Conservation (phyloP, 2,113 vertebrate species). For the Gymnarchus niloticus region DNA sequence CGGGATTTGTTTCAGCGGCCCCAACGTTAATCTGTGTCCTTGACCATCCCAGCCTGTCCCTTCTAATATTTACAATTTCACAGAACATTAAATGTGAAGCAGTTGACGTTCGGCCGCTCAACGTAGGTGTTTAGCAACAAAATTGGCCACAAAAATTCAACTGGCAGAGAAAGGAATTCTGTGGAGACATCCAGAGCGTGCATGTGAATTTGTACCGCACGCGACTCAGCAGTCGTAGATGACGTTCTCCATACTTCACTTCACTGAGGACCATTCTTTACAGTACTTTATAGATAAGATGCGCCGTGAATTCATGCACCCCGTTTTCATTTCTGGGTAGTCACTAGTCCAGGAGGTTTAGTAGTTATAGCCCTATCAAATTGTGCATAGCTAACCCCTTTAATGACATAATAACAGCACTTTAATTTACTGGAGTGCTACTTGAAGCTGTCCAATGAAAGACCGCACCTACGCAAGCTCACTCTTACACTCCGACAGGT, state of each 20-base stretch:
- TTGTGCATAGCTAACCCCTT: neutral
- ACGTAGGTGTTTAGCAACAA: neutral
- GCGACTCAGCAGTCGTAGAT: neutral
- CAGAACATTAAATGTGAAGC: neutral
- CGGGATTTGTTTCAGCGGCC: neutral
- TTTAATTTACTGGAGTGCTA: neutral
- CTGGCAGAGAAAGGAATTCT: no score
- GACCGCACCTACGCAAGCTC: neutral
- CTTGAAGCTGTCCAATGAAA: slow-evolving; percentile 1
- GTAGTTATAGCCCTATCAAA: neutral
- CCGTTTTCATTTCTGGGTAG: neutral
- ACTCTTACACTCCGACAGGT: neutral
- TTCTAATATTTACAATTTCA: neutral
- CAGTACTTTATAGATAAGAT: neutral
- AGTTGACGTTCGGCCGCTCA: neutral
- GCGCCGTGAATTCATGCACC: neutral
- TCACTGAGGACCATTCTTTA: neutral
- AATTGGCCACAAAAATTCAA: neutral
- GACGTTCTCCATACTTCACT: neutral
- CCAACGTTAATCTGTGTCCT: neutral
- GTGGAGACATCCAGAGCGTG: neutral
- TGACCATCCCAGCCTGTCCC: neutral
- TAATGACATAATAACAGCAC: neutral
- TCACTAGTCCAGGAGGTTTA: neutral
- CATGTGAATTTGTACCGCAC: neutral